Conservation (phyloP, 2,888 invertebrate genomes). For the Pegoplata infirma region DNA sequence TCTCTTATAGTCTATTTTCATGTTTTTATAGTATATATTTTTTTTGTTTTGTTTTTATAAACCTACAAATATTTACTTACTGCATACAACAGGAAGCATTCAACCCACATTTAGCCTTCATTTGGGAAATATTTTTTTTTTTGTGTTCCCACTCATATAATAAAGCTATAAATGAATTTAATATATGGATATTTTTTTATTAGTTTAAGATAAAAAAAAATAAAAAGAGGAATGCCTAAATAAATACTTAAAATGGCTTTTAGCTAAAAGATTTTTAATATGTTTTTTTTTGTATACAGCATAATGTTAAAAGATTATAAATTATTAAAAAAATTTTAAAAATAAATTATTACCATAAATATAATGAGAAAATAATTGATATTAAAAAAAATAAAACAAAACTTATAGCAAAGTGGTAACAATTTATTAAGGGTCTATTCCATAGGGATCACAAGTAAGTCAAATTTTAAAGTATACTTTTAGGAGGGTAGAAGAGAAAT, state of each 20-base stretch:
- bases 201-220: conserved; percentile 10
- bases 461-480: background rate
- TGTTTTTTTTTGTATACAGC: background rate
- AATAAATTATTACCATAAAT: background rate
- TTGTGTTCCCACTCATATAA: conserved; percentile 1
- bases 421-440: too few relatives aligned
- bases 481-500: background rate
- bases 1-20: background rate
- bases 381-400: background rate
- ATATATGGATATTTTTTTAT: conserved; percentile 16
- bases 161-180: conserved; percentile 4
- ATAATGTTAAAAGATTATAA: background rate
- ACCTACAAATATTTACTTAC: background rate
- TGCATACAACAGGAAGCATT: background rate
- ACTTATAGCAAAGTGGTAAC: too few relatives aligned
- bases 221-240: background rate
- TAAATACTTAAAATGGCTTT: background rate
- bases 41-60: background rate
- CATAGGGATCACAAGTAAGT: too few relatives aligned
- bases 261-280: background rate
- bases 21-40: background rate
- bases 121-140: background rate
- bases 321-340: background rate
- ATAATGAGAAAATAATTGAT: conserved; percentile 17
- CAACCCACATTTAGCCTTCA: background rate